These are phyloP conservation scores for Himalopsyche kuldschensis DNA, from an alignment of 2,888 invertebrate genomes.

Conservation along the genomic window DNA sequence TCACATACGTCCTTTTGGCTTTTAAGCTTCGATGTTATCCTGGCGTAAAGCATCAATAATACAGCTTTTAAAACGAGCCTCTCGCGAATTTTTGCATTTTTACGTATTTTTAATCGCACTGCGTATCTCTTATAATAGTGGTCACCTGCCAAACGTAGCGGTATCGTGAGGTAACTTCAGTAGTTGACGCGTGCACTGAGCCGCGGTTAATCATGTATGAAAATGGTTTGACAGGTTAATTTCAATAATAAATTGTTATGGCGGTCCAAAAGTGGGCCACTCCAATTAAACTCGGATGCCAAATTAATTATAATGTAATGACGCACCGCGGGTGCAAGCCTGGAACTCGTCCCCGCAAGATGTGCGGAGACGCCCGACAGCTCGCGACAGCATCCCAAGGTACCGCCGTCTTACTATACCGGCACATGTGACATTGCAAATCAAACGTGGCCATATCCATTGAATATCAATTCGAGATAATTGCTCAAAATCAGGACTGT, in stretches of 20 bases:
- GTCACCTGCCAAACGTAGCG: constrained; percentile 20
- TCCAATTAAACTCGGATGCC: constrained; percentile 38
- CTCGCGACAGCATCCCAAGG: not conserved
- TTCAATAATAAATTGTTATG: constrained; percentile 55
- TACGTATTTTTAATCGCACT: constrained; percentile 12
- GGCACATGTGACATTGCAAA: not conserved
- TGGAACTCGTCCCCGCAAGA: not conserved
- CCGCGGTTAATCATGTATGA: constrained; percentile 40
- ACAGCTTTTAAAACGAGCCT: not conserved
- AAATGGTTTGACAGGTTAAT: constrained; percentile 57
- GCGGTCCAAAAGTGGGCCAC: constrained; percentile 33
- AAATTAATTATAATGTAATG: constrained; percentile 39
- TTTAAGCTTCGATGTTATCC: too few species aligned
- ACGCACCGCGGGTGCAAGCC: constrained; percentile 35
- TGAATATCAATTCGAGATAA: too few species aligned
- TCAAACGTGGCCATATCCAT: too few species aligned
- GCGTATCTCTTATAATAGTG: not conserved
- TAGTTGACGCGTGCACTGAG: constrained; percentile 34
- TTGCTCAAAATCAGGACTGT: too few species aligned
- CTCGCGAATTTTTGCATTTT: not conserved
- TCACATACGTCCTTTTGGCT: too few species aligned
- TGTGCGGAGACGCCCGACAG: not conserved
- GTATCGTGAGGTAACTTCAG: constrained; percentile 9
- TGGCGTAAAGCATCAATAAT: too few species aligned
- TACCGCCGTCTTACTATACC: not conserved